phyloP scores from a whole-genome alignment of 2,113 vertebrate species.

The Misgurnus anguillicaudatus region DNA sequence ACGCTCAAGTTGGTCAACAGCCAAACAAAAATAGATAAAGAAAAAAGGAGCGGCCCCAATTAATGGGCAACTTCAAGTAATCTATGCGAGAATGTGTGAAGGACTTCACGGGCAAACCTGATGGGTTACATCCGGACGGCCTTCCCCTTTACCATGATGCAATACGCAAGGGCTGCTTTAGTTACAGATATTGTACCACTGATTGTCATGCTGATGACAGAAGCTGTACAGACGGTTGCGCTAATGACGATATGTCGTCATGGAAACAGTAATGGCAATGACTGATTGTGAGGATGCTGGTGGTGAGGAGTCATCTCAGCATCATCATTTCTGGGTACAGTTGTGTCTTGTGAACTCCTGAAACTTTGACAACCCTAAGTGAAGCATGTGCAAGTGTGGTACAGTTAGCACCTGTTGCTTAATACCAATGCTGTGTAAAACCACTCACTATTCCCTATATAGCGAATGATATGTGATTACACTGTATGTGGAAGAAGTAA shows the following conservation, averaged over 20 bases:
- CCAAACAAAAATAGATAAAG: conserved; percentile 77
- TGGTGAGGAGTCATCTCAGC: neutral
- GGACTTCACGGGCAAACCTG: conserved; percentile 15
- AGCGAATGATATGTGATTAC: no score
- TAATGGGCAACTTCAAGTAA: conserved; percentile 75
- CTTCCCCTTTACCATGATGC: neutral
- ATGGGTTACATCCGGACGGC: neutral
- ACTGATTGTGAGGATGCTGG: conserved; percentile 23
- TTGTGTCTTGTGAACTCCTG: neutral
- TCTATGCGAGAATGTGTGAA: conserved; percentile 53
- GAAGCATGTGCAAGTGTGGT: no score
- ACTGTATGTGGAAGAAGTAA: no score
- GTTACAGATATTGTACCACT: neutral
- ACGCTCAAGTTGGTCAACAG: conserved; percentile 75
- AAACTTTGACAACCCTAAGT: no score
- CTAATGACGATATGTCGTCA: conserved; percentile 30
- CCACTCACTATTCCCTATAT: no score
- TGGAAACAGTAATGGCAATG: conserved; percentile 35
- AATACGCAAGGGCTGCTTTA: neutral
- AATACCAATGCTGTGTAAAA: no score
- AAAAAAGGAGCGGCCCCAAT: conserved; percentile 68
- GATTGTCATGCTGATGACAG: conserved; percentile 14
- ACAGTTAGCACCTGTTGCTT: no score
- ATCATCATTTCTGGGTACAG: neutral
- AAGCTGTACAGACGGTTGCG: neutral